A percentile compares a stretch with the other conserved stretches of the same genome.
phyloP scores from a whole-genome alignment of 2,797 vertebrate genomes.

The Serranus cabrilla region DNA sequence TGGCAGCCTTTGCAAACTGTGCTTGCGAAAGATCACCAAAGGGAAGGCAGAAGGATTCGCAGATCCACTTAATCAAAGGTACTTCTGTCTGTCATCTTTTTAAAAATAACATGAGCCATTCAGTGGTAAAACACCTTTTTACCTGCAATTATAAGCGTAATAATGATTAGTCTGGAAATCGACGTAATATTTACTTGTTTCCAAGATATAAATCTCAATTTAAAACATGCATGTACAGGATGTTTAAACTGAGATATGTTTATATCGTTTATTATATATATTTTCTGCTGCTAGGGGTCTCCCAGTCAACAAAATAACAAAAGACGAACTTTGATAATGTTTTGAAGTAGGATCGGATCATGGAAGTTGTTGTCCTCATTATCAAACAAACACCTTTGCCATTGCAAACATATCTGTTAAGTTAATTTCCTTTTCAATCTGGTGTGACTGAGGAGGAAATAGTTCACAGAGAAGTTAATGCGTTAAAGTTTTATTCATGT shows the following conservation, averaged over 20 bases:
- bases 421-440: too few species aligned
- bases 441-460: too few species aligned
- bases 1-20: slow-evolving; percentile 26
- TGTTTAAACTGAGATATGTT: slow-evolving; percentile 4
- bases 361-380: too few species aligned
- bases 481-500: too few species aligned
- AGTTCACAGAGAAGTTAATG: too few species aligned
- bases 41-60: not conserved
- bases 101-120: not conserved
- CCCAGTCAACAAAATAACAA: too few species aligned
- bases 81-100: not conserved
- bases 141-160: not conserved
- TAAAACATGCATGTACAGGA: not conserved
- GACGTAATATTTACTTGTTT: not conserved
- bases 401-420: not conserved
- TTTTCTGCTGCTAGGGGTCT: too few species aligned
- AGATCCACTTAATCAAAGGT: slow-evolving; percentile 5
- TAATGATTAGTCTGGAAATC: not conserved
- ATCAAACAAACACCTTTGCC: too few species aligned
- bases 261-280: too few species aligned
- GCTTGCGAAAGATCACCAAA: slow-evolving; percentile 15
- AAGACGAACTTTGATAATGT: too few species aligned
- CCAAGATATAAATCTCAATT: not conserved
- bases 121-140: not conserved
- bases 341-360: too few species aligned